Evolutionary conservation across 2,113 vertebrate species (phyloP), one percentile per base, ranked within the genome.

Genomic region (Acrocephalus kingi): DNA sequence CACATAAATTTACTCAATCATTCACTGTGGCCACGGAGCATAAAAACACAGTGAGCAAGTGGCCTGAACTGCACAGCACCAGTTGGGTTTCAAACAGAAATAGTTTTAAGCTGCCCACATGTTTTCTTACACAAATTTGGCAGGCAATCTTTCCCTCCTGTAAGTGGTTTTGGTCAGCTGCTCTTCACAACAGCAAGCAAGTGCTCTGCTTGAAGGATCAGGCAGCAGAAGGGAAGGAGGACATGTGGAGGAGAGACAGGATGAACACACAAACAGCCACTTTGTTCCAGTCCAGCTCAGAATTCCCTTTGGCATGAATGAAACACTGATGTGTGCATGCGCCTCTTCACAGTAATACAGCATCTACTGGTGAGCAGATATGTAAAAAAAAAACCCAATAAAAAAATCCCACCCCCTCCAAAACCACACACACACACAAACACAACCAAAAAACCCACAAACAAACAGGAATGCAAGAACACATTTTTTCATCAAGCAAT

Each of bases 51-150:
- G 51, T 1, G 14, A 92, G 30, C 30, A 30, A 86, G 72, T 8
- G 11, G 59, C n/a, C 85, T 33, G 6, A 83, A 33, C n/a, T 5
- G 48, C 74, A 12, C 23, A 72, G 33, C 41, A 76, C 30, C 51
- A 35, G 37, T 7, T 49, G 66, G 66, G n/a, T 45, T 86, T 39
- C 51, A 66, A 83, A 73, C 67, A 96, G 46, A 91, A 95, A 93
- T 79, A 88, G 59, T 86, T 93, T 30, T 16, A 64, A 67, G 64
- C 79, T 88, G 90, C 92, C 79, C 88, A 94, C 82, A 39, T 66
- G 72, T 80, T 87, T 94, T 76, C 69, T 79, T 62, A 88, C 59
- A 85, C 78, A 55, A 66, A 74, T 90, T 90, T 92, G 95, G 79
- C 90, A 93, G 27, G 59, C 66, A 86, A 9, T 28, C 72, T 13